Evolutionary conservation across 1,140 invertebrate species (phyloP).

Genomic region (Drosophila nigrodunni): DNA sequence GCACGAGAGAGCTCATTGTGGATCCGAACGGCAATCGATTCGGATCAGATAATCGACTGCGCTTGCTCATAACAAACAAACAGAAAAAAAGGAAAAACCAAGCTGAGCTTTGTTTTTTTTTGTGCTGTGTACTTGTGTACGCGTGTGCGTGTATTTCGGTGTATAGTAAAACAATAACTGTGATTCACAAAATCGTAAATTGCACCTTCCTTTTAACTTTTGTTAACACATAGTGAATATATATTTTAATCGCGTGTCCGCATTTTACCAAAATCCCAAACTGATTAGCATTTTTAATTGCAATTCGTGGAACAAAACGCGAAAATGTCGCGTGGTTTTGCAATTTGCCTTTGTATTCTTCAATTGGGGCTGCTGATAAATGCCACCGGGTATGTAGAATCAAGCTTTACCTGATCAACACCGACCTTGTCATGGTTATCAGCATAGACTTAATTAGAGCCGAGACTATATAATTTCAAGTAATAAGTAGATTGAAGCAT

Average conservation of each 20-base stretch:
- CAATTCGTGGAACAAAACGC: conserved; percentile 9
- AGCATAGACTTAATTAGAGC: not conserved
- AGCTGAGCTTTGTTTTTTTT: conserved; percentile 10
- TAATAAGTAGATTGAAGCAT: not conserved
- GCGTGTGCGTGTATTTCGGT: conserved; percentile 1
- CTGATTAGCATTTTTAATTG: conserved; percentile 16
- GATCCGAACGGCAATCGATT: conserved; percentile 27
- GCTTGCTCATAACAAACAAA: not conserved
- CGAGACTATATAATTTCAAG: not conserved
- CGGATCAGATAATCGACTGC: conserved; percentile 12
- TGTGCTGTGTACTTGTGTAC: conserved; percentile 9
- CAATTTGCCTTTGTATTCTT: conserved; percentile 35
- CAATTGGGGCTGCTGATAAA: conserved; percentile 58
- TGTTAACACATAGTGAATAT: not conserved
- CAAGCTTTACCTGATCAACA: not conserved
- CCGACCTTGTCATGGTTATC: conserved; percentile 16
- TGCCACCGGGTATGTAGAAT: conserved; percentile 57
- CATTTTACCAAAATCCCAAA: conserved; percentile 6
- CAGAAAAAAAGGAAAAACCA: not conserved
- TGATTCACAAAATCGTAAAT: conserved; percentile 22
- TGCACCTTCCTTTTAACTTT: conserved; percentile 4
- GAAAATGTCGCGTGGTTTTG: conserved; percentile 53
- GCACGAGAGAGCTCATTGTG: conserved; percentile 55
- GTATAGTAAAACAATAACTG: conserved; percentile 30
- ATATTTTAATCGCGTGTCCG: conserved; percentile 6